Conservation (phyloP, 2,888 invertebrate genomes). For the Eurytoma californica region DNA sequence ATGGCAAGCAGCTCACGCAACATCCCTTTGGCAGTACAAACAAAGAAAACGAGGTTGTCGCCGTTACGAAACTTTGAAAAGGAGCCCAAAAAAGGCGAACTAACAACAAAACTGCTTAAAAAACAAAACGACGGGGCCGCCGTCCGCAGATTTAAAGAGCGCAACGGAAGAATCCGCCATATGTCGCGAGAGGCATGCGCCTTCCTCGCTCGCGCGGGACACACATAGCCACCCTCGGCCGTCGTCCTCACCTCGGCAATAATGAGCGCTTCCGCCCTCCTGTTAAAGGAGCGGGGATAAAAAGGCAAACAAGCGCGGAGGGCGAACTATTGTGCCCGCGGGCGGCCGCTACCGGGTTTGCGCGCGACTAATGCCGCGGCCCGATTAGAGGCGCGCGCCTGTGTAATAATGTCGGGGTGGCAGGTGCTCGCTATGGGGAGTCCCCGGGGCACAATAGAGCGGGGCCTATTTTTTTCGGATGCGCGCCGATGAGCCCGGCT, state of each 20-base stretch:
- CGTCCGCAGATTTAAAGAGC: no score
- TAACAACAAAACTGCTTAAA: no score
- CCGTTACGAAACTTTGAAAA: no score
- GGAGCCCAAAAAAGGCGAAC: no score
- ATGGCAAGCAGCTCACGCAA: no score
- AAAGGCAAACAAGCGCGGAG: conserved; percentile 10
- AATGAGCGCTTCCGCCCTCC: neutral
- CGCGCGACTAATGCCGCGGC: conserved; percentile 38
- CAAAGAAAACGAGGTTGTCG: no score
- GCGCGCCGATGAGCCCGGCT: no score
- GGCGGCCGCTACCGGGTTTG: neutral
- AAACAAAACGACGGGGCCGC: no score
- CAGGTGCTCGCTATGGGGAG: conserved; percentile 68
- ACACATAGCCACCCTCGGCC: neutral
- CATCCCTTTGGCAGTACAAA: no score
- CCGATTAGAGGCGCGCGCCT: conserved; percentile 47
- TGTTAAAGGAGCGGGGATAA: neutral
- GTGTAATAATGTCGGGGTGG: conserved; percentile 66
- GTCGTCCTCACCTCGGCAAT: conserved; percentile 1
- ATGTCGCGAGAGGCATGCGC: neutral
- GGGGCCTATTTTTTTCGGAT: no score
- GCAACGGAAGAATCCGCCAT: no score
- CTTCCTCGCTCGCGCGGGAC: neutral
- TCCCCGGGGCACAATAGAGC: conserved; percentile 28
- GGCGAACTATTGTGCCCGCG: neutral